Evolutionary conservation across 2,888 invertebrate genomes (phyloP).

Genomic region (Drosophila seclusa): DNA sequence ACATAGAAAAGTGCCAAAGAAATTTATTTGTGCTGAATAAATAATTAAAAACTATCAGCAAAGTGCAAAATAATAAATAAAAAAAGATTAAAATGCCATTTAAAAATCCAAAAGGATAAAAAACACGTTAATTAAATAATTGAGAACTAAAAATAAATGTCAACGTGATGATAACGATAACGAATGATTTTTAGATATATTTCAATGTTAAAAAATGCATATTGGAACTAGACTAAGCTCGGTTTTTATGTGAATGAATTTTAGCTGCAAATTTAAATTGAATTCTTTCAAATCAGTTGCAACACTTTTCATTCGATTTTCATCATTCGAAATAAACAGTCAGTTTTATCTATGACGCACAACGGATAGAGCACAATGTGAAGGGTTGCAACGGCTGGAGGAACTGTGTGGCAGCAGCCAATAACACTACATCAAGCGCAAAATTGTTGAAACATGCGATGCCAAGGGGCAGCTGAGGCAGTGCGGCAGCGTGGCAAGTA

Average conservation of each 20-base stretch:
- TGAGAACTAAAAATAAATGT: not conserved
- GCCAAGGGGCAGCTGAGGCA: slow-evolving; percentile 32
- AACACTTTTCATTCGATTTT: not conserved
- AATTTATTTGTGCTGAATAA: not conserved
- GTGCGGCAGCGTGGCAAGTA: not conserved
- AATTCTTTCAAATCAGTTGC: not conserved
- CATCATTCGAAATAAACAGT: not conserved
- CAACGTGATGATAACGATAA: too few relatives aligned
- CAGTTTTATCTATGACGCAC: slow-evolving; percentile 25
- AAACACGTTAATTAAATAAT: not conserved
- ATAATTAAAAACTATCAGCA: not conserved
- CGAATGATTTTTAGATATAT: not conserved
- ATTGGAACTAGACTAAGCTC: too few relatives aligned
- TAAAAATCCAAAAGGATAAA: not conserved
- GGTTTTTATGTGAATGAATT: not conserved
- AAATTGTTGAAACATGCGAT: slow-evolving; percentile 64
- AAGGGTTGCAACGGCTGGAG: slow-evolving; percentile 4
- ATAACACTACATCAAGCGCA: slow-evolving; percentile 59
- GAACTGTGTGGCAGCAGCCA: slow-evolving; percentile 38
- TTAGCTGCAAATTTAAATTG: not conserved
- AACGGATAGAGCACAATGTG: not conserved
- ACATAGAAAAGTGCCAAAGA: accelerated
- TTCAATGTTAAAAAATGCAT: not conserved
- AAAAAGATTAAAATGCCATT: not conserved
- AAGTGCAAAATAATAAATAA: not conserved